These are phyloP conservation scores for Acropternis orthonyx DNA, from an alignment of 2,797 vertebrate species.

Conservation along the genomic window DNA sequence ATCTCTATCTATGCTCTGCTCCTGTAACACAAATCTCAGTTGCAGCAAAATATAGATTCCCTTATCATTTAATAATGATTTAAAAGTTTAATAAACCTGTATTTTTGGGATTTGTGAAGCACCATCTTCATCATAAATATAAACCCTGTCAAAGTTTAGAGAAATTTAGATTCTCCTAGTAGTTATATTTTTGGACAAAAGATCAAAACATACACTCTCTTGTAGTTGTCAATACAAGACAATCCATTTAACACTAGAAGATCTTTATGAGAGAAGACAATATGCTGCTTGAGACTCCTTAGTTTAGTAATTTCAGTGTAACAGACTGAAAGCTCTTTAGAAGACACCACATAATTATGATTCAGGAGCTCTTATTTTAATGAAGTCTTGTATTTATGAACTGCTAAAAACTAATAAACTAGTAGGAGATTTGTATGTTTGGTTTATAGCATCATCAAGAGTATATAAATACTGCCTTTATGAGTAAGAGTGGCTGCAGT, in stretches of 20 bases:
- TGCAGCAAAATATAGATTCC: neutral
- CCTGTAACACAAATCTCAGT: neutral
- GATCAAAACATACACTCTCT: neutral
- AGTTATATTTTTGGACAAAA: neutral
- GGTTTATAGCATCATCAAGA: neutral
- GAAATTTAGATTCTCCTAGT: neutral
- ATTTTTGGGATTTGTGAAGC: neutral
- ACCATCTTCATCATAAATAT: neutral
- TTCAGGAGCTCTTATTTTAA: neutral
- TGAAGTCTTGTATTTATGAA: constrained; percentile 24
- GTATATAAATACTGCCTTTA: constrained; percentile 28
- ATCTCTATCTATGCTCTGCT: neutral
- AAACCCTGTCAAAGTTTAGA: neutral
- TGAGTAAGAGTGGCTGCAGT: neutral
- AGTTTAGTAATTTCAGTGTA: neutral
- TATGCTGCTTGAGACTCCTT: neutral
- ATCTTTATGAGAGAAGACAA: neutral
- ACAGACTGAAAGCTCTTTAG: neutral
- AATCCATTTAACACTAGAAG: neutral
- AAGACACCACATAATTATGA: neutral
- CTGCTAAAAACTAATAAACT: constrained; percentile 40
- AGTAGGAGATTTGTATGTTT: constrained; percentile 2
- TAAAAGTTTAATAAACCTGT: neutral
- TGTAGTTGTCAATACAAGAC: neutral
- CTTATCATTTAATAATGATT: neutral